Evolutionary conservation across 2,797 vertebrate species (phyloP), one percentile per base, ranked within the genome.

Genomic region (Karalla daura): DNA sequence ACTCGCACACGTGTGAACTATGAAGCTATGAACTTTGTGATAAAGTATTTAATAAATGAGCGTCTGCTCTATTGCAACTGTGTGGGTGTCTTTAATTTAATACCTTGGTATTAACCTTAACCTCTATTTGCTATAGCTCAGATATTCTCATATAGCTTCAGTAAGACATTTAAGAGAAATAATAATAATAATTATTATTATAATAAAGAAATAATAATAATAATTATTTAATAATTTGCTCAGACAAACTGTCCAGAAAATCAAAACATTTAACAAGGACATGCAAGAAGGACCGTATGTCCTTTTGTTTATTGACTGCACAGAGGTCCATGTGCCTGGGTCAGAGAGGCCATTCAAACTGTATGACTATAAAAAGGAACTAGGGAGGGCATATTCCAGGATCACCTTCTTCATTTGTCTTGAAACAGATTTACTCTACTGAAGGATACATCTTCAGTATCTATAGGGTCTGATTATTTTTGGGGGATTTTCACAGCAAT

Each of bases 291-390:
- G 41, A 49, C 25, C 35, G 0, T 36, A 43, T 7, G 13, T 49
- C 27, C 51, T 63, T n/a, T 63, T 63, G 50, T 55, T 49, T 55
- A 43, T 50, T 27, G 59, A 70, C 33, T 21, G 50, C 21, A 54
- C 58, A 27, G 50, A 71, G 52, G 44, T 71, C 17, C 21, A 58
- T 58, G 37, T 63, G 37, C 68, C 68, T 24, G 52, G 53, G 24
- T 44, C 60, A 58, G 58, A 47, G 40, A 62, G 12, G 33, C 49
- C 33, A 47, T 51, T 58, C 54, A 67, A 35, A 43, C 14, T 68
- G 45, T 15, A n/a, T 3, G 54, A 59, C 2, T 51, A 51, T 44
- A 51, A 51, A 51, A 59, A 51, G 15, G 30, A 50, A 46, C 8
- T 62, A 15, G 41, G 41, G 6, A 62, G 9, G 56, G 8, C 50